A percentile compares a stretch with the other conserved stretches of the same genome.
Conservation (phyloP, 2,888 invertebrate species). For the Epinotia demarniana region DNA sequence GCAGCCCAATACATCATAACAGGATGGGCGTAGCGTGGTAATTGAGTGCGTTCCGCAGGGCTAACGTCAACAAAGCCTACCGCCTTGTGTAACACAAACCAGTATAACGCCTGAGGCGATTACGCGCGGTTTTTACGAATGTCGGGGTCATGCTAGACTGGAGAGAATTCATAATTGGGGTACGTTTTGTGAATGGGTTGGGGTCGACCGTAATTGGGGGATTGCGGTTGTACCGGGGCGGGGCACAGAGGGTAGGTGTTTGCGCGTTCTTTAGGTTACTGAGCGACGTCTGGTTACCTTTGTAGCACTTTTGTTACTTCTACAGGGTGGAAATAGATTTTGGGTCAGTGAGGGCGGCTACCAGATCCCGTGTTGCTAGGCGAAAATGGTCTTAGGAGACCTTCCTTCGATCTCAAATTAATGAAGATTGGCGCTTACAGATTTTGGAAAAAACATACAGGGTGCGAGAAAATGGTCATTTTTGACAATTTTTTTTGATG, state of each 20-base stretch:
- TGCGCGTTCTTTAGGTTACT: constrained; percentile 18
- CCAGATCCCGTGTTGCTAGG: too few relatives aligned
- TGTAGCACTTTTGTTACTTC: not conserved
- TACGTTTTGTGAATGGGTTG: constrained; percentile 4
- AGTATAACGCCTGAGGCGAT: not conserved
- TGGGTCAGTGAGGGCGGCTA: too few relatives aligned
- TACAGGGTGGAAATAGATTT: too few relatives aligned
- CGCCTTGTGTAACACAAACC: not conserved
- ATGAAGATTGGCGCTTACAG: too few relatives aligned
- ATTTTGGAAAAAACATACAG: too few relatives aligned
- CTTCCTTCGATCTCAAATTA: too few relatives aligned
- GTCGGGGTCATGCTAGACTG: not conserved
- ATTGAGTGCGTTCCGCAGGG: constrained; percentile 40
- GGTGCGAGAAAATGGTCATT: too few relatives aligned
- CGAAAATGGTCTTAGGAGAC: too few relatives aligned
- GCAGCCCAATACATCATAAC: not conserved
- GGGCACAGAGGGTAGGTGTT: constrained; percentile 29
- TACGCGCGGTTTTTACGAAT: not conserved
- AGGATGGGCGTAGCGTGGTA: constrained; percentile 33
- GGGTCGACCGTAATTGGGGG: constrained; percentile 48
- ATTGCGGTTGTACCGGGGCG: constrained; percentile 44
- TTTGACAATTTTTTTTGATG: too few relatives aligned
- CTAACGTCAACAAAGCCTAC: not conserved
- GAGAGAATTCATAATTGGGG: not conserved
- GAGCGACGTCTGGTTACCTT: not conserved